Evolutionary conservation across 2,797 vertebrate species (phyloP), one percentile per base, ranked within the genome.

Genomic region (Sphenopsis melanotis): DNA sequence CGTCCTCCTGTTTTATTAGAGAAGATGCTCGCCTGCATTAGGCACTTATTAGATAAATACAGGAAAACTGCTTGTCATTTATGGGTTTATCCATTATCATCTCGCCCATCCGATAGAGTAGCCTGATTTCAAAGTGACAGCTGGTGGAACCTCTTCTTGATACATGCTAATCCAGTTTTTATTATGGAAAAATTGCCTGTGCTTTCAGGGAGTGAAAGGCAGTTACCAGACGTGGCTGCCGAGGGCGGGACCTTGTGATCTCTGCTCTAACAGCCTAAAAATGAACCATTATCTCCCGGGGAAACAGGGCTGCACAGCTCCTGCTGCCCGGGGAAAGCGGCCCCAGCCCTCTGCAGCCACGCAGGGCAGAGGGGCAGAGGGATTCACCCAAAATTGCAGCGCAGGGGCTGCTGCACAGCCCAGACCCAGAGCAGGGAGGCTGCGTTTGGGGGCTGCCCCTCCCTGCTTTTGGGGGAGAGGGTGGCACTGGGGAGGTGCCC

Each of bases 131-230:
- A 98, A 98, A 97, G 98, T 98, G 99, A 99, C 99, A 99, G 99
- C 99, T 99, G 99, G 99, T 96, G 98, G 98, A 97, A 98, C 98
- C 98, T 99, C 98, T 98, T 98, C 98, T 97, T 98, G 99, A 99
- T 99, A 99, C 99, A 98, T 98, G 97, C 98, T 99, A 99, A 99
- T 99, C 99, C 99, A 99, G 98, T 99, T 99, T 99, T 99, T 99
- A 99, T 99, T 99, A 99, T 99, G 98, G 98, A 98, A 98, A 98
- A 99, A 99, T 98, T 98, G 98, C 98, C 98, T 98, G 97, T 95
- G 98, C 98, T 99, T 98, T 97, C 98, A 97, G 98, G 97, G 98
- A 98, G 98, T 97, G 98, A 98, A 94, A 97, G 98, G 98, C 98
- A 98, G 98, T 97, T 97, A 97, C 95, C 97, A 98, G 98, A 96